Evolutionary conservation across 2,113 vertebrate genomes (phyloP).

Genomic region (Podocnemis expansa): DNA sequence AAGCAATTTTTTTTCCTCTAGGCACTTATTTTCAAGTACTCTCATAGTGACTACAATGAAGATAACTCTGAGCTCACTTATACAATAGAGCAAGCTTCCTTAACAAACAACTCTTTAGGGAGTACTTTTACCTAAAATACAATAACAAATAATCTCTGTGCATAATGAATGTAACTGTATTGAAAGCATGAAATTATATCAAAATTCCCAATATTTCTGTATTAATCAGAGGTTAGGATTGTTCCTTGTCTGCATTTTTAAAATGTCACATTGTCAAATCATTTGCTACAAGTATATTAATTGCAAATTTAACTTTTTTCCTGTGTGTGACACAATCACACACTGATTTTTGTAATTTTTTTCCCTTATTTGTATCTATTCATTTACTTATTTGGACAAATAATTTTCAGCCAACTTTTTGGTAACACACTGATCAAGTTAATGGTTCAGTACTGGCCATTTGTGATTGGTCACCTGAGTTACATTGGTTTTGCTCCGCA

Average conservation of each 20-base stretch:
- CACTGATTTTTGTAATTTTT: fast-evolving
- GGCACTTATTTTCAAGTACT: background rate
- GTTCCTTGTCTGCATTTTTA: fast-evolving
- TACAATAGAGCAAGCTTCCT: background rate
- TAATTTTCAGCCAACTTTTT: background rate
- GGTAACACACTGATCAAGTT: background rate
- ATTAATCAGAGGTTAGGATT: background rate
- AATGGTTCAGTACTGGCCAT: too few relatives aligned
- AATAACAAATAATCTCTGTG: background rate
- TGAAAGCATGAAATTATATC: background rate
- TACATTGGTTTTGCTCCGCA: background rate
- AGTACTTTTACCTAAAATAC: background rate
- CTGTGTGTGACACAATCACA: background rate
- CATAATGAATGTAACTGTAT: background rate
- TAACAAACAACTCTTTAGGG: background rate
- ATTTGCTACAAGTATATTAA: background rate
- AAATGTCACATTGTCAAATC: fast-evolving
- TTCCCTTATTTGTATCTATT: background rate
- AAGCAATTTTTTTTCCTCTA: background rate
- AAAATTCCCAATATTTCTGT: background rate
- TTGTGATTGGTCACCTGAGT: background rate
- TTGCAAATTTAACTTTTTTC: background rate
- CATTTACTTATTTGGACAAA: background rate
- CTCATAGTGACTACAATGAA: background rate
- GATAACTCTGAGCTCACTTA: background rate